These are phyloP conservation scores for Dicyrtomina minuta DNA, from an alignment of 2,888 invertebrate genomes.

Conservation along the genomic window DNA sequence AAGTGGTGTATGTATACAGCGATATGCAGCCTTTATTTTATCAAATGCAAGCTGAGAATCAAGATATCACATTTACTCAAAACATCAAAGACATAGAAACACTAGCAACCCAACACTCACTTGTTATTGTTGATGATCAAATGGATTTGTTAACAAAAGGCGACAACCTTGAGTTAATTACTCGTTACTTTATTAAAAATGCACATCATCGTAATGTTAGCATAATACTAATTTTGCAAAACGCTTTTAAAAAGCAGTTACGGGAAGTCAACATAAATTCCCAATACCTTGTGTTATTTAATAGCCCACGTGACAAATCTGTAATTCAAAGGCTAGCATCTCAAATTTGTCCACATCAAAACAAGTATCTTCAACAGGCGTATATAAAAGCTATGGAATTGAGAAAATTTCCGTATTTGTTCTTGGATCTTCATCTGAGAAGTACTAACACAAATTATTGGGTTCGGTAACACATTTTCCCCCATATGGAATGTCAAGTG, in stretches of 20 bases:
- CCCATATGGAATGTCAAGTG: neutral
- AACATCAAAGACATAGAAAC: conserved; percentile 13
- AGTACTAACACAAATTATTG: too few species aligned
- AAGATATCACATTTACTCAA: neutral
- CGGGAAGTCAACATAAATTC: conserved; percentile 5
- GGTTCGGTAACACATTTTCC: neutral
- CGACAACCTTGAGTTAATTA: neutral
- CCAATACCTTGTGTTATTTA: conserved; percentile 2
- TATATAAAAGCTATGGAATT: neutral
- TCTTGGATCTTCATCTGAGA: conserved; percentile 2
- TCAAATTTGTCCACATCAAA: conserved; percentile 10
- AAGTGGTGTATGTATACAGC: conserved; percentile 17
- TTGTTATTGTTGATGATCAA: conserved; percentile 22
- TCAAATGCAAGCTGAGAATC: neutral
- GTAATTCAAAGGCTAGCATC: neutral
- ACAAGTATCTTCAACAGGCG: neutral
- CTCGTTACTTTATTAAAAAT: conserved; percentile 7
- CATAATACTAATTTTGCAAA: conserved; percentile 13
- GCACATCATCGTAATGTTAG: conserved; percentile 5
- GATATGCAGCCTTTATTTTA: conserved; percentile 9
- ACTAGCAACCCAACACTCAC: neutral
- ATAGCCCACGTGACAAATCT: conserved; percentile 1
- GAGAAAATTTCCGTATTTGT: neutral
- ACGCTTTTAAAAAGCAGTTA: neutral
- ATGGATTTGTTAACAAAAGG: neutral